A percentile compares a stretch with the other conserved stretches of the same genome.
Evolutionary conservation across 2,113 vertebrate species (phyloP).

Genomic region (Neomonachus schauinslandi): DNA sequence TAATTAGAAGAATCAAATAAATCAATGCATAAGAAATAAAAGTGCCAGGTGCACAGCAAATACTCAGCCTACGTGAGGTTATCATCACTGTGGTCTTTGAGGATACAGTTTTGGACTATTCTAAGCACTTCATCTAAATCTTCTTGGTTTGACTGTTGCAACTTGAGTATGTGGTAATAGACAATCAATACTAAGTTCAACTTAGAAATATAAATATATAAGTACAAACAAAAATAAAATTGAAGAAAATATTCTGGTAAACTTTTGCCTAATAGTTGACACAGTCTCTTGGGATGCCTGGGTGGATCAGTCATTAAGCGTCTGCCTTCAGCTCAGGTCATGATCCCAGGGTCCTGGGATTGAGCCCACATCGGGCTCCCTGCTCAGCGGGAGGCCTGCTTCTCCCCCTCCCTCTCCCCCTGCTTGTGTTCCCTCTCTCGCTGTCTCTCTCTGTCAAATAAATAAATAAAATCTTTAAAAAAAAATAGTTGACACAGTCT

Average conservation of each 20-base stretch:
- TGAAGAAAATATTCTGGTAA: slow-evolving; percentile 4
- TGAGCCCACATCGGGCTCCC: no score
- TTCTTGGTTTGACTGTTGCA: background rate
- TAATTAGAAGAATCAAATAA: background rate
- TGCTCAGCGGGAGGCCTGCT: no score
- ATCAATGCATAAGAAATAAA: background rate
- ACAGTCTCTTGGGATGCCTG: background rate
- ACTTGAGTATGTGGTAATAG: background rate
- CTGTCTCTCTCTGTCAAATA: no score
- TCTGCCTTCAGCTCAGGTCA: no score
- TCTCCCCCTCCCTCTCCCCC: no score
- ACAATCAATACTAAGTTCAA: background rate
- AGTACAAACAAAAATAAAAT: background rate
- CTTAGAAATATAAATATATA: background rate
- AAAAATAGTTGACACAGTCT: background rate
- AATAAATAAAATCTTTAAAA: no score
- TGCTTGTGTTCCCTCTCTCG: no score
- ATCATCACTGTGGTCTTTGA: background rate
- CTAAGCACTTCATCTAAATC: background rate
- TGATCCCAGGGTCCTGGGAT: no score
- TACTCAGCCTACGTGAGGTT: background rate
- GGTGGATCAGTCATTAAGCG: no score
- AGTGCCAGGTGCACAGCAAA: background rate
- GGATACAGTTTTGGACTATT: background rate
- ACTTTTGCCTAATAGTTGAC: background rate